A percentile compares a stretch with the other conserved stretches of the same genome.
phyloP scores from a whole-genome alignment of 2,797 vertebrate genomes.

The Okamejei kenojei region DNA sequence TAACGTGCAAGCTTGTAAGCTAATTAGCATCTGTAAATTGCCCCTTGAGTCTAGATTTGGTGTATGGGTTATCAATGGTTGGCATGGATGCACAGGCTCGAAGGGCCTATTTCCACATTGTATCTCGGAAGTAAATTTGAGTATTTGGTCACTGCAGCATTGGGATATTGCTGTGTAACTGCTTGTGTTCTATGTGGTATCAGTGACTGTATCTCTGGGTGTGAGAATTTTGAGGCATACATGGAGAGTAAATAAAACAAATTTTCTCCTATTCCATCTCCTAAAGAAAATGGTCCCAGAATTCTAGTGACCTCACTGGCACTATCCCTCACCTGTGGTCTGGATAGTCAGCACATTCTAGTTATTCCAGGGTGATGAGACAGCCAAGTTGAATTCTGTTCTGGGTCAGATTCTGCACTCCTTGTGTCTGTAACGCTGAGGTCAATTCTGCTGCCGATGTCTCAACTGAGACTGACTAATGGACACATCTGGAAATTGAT shows the following conservation, averaged over 20 bases:
- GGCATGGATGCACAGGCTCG: neutral
- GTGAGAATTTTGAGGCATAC: neutral
- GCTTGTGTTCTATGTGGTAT: neutral
- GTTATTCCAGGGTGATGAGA: neutral
- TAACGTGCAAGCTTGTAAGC: no score
- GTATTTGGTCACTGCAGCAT: neutral
- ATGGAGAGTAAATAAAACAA: no score
- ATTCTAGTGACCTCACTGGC: neutral
- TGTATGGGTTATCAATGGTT: no score
- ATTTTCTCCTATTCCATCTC: neutral
- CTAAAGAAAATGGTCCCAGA: neutral
- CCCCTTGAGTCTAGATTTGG: no score
- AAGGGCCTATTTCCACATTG: neutral
- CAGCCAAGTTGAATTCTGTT: neutral
- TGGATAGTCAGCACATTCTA: neutral
- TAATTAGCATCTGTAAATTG: no score
- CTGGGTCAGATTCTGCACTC: neutral
- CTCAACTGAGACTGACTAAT: neutral
- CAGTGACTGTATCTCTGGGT: neutral
- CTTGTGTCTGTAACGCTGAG: neutral
- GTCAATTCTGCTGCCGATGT: neutral
- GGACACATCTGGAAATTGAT: neutral
- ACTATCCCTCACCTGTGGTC: neutral
- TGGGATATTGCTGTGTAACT: neutral
- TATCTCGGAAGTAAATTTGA: neutral